Evolutionary conservation across 2,888 invertebrate species (phyloP).

Genomic region (Adelphocoris suturalis): DNA sequence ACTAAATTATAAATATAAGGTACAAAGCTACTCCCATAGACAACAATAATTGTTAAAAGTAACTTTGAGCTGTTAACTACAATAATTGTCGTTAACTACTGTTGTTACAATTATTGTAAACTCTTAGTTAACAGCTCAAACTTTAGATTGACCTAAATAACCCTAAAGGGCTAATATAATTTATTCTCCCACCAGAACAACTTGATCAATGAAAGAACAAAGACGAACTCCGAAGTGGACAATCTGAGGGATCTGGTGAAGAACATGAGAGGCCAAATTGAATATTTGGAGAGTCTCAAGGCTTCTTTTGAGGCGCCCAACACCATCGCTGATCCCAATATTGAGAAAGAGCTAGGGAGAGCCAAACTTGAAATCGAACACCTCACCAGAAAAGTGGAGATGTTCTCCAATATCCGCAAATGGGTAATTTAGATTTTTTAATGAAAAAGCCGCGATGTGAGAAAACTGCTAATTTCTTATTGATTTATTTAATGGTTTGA

Average conservation of each 20-base stretch:
- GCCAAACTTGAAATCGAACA: constrained; percentile 55
- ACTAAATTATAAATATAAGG: no score
- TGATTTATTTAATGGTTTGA: no score
- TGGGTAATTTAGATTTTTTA: constrained; percentile 20
- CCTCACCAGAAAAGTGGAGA: constrained; percentile 52
- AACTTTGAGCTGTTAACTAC: no score
- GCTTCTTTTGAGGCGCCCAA: neutral
- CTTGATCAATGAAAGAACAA: constrained; percentile 33
- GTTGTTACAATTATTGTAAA: no score
- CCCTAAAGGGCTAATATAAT: no score
- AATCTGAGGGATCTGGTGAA: constrained; percentile 65
- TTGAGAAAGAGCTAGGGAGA: constrained; percentile 18
- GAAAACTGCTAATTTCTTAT: no score
- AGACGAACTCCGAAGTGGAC: constrained; percentile 45
- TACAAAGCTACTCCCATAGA: no score
- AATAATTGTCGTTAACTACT: no score
- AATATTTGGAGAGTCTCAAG: constrained; percentile 30
- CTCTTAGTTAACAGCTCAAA: no score
- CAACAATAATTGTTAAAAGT: no score
- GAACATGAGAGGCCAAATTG: constrained; percentile 65
- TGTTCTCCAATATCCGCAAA: constrained; percentile 48
- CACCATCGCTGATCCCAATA: neutral
- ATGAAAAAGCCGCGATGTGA: no score
- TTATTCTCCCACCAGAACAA: constrained; percentile 20
- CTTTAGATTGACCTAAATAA: no score